Percentiles rank a stretch among this genome's conserved stretches.
These are phyloP conservation scores for Alentia gelatinosa DNA, from an alignment of 2,888 invertebrate genomes.

Conservation along the genomic window DNA sequence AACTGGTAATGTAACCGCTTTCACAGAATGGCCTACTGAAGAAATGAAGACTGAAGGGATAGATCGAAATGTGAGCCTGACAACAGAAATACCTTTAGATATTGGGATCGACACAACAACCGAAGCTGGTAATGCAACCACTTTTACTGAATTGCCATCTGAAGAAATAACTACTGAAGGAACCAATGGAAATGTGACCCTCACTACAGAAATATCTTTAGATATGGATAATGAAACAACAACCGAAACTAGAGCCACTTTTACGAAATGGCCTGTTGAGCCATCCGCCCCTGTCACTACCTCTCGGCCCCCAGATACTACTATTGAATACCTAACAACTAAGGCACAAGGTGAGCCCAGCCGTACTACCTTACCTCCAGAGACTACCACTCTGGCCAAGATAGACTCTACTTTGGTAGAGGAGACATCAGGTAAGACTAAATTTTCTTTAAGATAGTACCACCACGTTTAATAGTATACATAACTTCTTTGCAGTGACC, in stretches of 20 bases:
- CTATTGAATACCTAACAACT: not conserved
- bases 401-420: not conserved
- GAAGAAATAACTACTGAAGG: not conserved
- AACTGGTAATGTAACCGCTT: not conserved
- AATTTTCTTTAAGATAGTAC: too few relatives aligned
- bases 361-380: not conserved
- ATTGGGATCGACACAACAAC: not conserved
- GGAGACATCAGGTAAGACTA: not conserved
- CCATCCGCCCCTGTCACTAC: not conserved
- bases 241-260: not conserved
- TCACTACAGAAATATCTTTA: not conserved
- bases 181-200: not conserved
- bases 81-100: not conserved
- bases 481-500: too few relatives aligned
- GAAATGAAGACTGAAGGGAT: not conserved
- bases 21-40: not conserved
- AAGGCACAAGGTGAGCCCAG: not conserved
- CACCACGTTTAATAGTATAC: too few relatives aligned
- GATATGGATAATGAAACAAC: not conserved
- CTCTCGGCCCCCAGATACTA: not conserved
- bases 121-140: not conserved
- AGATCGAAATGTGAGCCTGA: not conserved
- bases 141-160: not conserved
- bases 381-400: not conserved
- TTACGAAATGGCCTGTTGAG: too few relatives aligned